Percentiles rank a stretch among this genome's conserved stretches.
These are phyloP conservation scores for Aplysina aerophoba DNA, from an alignment of 37 sponge, comb jelly and placozoan species.

Conservation along the genomic window DNA sequence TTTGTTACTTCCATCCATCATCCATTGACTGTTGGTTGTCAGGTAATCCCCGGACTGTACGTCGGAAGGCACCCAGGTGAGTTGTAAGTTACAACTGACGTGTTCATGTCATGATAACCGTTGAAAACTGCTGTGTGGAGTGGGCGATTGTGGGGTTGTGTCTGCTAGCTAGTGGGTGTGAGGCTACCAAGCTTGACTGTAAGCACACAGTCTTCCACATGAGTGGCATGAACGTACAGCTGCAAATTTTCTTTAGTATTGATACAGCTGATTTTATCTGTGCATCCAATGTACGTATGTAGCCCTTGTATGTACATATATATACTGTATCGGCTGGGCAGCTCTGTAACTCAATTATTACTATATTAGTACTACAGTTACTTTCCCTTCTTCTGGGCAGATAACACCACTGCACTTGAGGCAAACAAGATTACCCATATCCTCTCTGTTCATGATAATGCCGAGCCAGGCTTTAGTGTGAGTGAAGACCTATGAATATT, in stretches of 20 bases:
- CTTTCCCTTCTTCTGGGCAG: neutral
- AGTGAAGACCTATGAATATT: neutral
- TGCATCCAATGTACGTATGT: neutral
- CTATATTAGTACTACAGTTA: neutral
- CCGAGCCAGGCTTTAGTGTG: slow-evolving; percentile 56
- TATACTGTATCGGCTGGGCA: neutral
- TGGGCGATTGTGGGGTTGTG: too few species aligned
- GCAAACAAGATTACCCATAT: slow-evolving; percentile 79
- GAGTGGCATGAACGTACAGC: too few species aligned
- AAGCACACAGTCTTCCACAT: too few species aligned
- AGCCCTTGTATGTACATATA: neutral
- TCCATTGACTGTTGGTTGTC: neutral
- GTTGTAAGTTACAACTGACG: neutral
- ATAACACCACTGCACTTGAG: slow-evolving; percentile 36
- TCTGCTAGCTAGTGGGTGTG: too few species aligned
- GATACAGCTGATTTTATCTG: too few species aligned
- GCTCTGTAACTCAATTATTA: neutral
- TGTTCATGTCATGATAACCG: too few species aligned
- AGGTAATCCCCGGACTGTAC: slow-evolving; percentile 70
- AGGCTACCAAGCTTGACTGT: too few species aligned
- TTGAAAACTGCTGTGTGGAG: too few species aligned
- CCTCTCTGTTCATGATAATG: slow-evolving; percentile 69
- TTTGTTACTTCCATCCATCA: neutral
- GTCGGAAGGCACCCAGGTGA: slow-evolving; percentile 68
- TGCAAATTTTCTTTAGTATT: too few species aligned